These are phyloP conservation scores for Mastomys natalensis DNA, from an alignment of 2,113 vertebrate species.

Conservation along the genomic window DNA sequence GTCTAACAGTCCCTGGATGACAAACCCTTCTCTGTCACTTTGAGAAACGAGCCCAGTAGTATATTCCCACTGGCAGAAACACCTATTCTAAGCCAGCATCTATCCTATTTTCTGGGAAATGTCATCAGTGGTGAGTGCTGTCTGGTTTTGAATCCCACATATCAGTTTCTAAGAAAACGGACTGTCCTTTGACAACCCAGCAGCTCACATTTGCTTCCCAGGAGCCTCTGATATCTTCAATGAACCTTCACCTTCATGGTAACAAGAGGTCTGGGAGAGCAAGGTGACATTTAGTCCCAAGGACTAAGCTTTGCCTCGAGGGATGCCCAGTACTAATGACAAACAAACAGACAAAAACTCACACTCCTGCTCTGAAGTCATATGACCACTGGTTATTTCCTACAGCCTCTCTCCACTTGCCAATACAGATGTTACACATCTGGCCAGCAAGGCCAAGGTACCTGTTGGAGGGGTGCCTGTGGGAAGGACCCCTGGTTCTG, in stretches of 20 bases:
- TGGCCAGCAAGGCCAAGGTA: background rate
- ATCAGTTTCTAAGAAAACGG: background rate
- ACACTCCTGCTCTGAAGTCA: background rate
- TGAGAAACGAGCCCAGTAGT: background rate
- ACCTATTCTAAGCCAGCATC: background rate
- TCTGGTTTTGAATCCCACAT: background rate
- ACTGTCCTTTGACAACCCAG: background rate
- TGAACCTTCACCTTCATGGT: background rate
- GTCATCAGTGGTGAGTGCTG: background rate
- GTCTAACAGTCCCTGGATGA: background rate
- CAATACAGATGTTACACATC: background rate
- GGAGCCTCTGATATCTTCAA: background rate
- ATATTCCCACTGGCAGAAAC: background rate
- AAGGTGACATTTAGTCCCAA: background rate
- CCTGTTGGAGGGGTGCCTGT: background rate
- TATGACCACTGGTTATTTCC: background rate
- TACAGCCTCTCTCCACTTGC: background rate
- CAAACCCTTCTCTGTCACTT: background rate
- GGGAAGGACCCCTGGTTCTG: background rate
- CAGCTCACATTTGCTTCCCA: background rate
- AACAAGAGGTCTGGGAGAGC: background rate
- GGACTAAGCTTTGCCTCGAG: background rate
- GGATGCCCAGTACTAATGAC: background rate
- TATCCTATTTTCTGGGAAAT: background rate
- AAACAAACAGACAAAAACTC: background rate